Evolutionary conservation across 2,797 vertebrate genomes (phyloP).

Genomic region (Percopsis omiscomaycus): DNA sequence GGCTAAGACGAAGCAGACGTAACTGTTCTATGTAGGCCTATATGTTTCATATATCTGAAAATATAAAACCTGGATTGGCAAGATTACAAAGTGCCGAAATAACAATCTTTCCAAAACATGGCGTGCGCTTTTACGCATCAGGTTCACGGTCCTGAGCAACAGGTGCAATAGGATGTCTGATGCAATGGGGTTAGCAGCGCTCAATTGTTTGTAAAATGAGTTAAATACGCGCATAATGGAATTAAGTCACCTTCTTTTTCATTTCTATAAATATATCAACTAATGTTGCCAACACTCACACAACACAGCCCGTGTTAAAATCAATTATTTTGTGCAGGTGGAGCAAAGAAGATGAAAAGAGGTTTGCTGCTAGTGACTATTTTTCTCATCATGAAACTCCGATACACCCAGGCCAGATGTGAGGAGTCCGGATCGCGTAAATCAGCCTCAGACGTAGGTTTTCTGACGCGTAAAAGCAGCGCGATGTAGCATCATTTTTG

Average conservation of each 20-base stretch:
- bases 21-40: no score
- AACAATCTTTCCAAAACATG: neutral
- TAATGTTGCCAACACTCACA: neutral
- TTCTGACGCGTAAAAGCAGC: neutral
- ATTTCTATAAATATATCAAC: neutral
- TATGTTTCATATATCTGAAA: no score
- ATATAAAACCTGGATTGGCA: no score
- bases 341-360: constrained; percentile 76
- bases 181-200: neutral
- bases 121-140: constrained; percentile 57
- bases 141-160: constrained; percentile 26
- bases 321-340: constrained; percentile 42
- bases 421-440: constrained; percentile 71
- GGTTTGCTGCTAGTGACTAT: constrained; percentile 74
- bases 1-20: no score
- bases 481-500: neutral
- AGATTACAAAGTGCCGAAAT: neutral
- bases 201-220: neutral
- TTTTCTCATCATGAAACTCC: constrained; percentile 78
- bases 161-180: neutral
- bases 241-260: neutral
- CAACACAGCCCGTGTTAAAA: neutral
- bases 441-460: constrained; percentile 69
- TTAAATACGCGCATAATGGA: no score
- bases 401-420: constrained; percentile 76